These are phyloP conservation scores for Tenthredo notha DNA, from an alignment of 2,888 invertebrate genomes.

Conservation along the genomic window DNA sequence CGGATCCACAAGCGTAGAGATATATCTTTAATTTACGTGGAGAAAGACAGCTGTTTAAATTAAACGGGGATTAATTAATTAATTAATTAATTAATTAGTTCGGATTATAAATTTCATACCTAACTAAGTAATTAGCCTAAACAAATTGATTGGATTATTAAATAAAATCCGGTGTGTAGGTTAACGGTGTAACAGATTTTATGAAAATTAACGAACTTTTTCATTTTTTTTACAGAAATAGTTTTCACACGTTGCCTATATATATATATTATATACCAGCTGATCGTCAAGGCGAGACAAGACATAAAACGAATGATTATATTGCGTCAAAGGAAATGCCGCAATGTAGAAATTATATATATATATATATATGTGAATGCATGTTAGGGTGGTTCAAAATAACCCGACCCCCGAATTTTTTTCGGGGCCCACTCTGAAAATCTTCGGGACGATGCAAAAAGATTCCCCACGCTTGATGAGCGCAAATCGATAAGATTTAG, in stretches of 20 bases:
- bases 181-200: neutral
- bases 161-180: neutral
- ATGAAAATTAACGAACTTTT: neutral
- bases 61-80: neutral
- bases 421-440: too few relatives aligned
- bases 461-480: too few relatives aligned
- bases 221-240: neutral
- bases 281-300: neutral
- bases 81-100: neutral
- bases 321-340: constrained; percentile 20
- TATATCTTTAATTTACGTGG: neutral
- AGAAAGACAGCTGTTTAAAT: constrained; percentile 4
- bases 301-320: neutral
- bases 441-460: too few relatives aligned
- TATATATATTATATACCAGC: neutral
- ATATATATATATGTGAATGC: neutral
- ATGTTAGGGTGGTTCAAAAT: too few relatives aligned
- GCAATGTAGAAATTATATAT: neutral
- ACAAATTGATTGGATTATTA: neutral
- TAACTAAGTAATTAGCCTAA: neutral
- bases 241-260: neutral
- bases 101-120: neutral
- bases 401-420: too few relatives aligned
- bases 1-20: neutral
- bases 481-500: too few relatives aligned